Conservation (phyloP, 1,140 invertebrate genomes). For the Saxidomus purpurata region DNA sequence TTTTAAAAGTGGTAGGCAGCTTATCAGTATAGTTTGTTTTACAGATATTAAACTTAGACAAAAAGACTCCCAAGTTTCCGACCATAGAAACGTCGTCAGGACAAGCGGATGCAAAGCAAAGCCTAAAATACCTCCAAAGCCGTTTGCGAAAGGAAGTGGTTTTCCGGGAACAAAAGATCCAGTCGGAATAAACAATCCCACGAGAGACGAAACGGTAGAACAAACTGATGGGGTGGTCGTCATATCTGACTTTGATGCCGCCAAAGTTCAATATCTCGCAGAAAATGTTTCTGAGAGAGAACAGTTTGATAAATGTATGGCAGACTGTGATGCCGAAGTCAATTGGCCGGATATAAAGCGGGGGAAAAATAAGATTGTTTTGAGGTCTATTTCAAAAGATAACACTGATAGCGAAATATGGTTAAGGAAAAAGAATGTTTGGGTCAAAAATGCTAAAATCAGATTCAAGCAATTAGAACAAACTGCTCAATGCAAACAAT, state of each 20-base stretch:
- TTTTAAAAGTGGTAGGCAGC: too few species aligned
- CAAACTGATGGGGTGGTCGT: neutral
- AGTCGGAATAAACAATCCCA: neutral
- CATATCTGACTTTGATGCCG: neutral
- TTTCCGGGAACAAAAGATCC: too few species aligned
- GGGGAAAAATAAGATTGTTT: neutral
- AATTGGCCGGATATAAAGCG: too few species aligned
- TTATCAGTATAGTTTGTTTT: too few species aligned
- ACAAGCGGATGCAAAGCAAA: too few species aligned
- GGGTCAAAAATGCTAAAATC: neutral
- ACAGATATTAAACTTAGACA: too few species aligned
- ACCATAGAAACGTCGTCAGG: too few species aligned
- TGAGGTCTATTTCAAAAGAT: neutral
- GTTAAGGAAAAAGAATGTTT: neutral
- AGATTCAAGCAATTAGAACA: neutral
- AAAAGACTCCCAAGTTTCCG: too few species aligned
- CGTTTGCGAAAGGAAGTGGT: too few species aligned
- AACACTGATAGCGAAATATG: neutral
- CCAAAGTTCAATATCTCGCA: neutral
- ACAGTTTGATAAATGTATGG: neutral
- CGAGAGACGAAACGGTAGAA: neutral
- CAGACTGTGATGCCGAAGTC: neutral
- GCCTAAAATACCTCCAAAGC: too few species aligned
- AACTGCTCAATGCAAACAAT: too few species aligned
- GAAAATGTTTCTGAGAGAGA: neutral